Percentiles rank a stretch among this genome's conserved stretches.
These are phyloP conservation scores for Actinia tenebrosa DNA, from an alignment of 64 coral and sea anemone species.

Conservation along the genomic window DNA sequence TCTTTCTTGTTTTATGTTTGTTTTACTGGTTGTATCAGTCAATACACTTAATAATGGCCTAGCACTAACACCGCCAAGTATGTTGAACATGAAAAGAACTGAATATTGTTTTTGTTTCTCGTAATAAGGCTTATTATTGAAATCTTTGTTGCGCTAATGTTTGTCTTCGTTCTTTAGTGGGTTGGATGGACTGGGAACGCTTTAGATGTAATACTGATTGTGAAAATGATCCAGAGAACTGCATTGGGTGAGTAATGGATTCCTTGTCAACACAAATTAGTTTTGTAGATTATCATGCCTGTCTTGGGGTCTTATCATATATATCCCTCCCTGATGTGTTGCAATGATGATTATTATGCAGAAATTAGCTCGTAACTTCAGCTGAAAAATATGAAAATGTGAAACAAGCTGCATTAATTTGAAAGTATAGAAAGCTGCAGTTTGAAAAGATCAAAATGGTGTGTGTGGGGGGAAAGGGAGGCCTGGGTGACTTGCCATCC, in stretches of 20 bases:
- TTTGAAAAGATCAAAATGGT: no score
- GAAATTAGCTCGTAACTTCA: no score
- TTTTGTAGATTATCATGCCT: no score
- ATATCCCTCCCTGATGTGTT: no score
- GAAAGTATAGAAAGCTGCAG: no score
- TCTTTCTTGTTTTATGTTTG: background rate
- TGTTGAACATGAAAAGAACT: background rate
- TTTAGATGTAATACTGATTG: constrained; percentile 89
- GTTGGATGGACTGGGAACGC: constrained; percentile 92
- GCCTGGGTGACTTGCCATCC: no score
- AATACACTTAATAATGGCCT: constrained; percentile 58
- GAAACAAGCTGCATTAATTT: no score
- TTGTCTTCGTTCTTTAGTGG: constrained; percentile 51
- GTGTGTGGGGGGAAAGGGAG: no score
- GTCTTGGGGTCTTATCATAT: background rate
- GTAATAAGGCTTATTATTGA: no score
- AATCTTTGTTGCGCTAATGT: background rate
- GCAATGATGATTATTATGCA: no score
- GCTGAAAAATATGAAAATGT: no score
- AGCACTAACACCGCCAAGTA: constrained; percentile 64
- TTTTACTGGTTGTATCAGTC: background rate
- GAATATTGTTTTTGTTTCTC: background rate
- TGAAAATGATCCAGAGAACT: constrained; percentile 70
- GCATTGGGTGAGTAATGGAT: constrained; percentile 53
- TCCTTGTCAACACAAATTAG: background rate